Base-by-base conservation (phyloP, 1,140 invertebrate genomes). In the Zophobas morio region DNA sequence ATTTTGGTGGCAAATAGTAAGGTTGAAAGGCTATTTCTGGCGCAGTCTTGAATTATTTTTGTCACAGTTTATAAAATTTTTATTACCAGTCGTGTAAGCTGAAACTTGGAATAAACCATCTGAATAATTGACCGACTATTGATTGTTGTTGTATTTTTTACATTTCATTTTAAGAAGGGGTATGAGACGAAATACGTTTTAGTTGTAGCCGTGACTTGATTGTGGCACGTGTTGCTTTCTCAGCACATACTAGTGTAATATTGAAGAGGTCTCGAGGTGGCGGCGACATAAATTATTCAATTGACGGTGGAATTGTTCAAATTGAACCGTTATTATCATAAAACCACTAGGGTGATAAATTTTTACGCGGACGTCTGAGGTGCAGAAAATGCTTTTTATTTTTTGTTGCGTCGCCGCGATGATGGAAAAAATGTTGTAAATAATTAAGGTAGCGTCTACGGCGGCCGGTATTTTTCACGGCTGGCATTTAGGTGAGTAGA, bases 11-110 rank as follows among this genome's bases (percentile, higher is more conserved):
- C 74, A 56, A 75, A 82, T 56, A 85, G 83, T 74, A 32, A 49
- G 8, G 78, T 79, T n/a, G 84, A 85, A 70, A 80, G 80, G 75
- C 63, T 76, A 42, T 84, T 84, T 66, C 70, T 84, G 73, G 49
- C 8, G 2, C 32, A 0, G 40, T 57, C 40, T 57, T 70, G 42
- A 42, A 70, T 70, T 34, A 51, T 51, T 51, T 51, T 51, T 20
- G 49, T 51, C 42, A 51, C 49, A 51, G 20, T 51, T 56, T 53
- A 72, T 72, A 51, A 72, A 72, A 72, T 53, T 32, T 33, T 32
- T 53, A 72, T n/a, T 51, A 34, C 40, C 40, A 66, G 6, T 42
- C 33, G 47, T 72, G 20, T n/a, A 72, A 51, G 39, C 46, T 20
- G 20, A 20, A 20, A 72, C 70, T 42, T 8, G 51, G 35, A 53